phyloP scores from a whole-genome alignment of 2,113 vertebrate genomes.

The Hiodon tergisus region DNA sequence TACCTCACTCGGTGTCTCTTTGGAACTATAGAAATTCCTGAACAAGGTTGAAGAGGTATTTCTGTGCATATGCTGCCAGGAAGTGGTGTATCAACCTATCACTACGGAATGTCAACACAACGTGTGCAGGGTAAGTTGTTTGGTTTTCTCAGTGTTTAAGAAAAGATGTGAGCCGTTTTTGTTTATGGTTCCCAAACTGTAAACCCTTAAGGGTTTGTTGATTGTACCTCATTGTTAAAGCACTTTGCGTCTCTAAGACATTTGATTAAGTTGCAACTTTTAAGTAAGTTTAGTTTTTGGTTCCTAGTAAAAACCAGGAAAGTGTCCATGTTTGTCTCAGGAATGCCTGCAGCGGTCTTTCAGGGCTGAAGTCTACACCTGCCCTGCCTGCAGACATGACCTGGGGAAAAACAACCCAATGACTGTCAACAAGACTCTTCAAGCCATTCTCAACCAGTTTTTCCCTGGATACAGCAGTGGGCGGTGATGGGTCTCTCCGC shows the following conservation, averaged over 20 bases:
- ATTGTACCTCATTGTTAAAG: not conserved
- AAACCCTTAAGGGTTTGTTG: no score
- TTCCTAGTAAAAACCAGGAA: no score
- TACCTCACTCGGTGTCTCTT: not conserved
- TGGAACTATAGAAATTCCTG: slow-evolving; percentile 75
- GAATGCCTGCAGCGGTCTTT: slow-evolving; percentile 94
- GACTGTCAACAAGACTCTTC: slow-evolving; percentile 79
- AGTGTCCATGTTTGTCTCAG: slow-evolving; percentile 45
- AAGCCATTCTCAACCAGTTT: slow-evolving; percentile 81
- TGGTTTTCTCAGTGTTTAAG: not conserved
- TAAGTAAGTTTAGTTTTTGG: not conserved
- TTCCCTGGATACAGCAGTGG: slow-evolving; percentile 93
- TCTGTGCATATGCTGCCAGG: slow-evolving; percentile 94
- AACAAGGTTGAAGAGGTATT: slow-evolving; percentile 89
- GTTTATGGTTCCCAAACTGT: not conserved
- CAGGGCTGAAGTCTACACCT: slow-evolving; percentile 85
- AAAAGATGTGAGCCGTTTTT: not conserved
- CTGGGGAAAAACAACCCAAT: slow-evolving; percentile 79
- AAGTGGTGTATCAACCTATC: slow-evolving; percentile 83
- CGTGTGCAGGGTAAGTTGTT: slow-evolving; percentile 80
- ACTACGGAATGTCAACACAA: slow-evolving; percentile 95
- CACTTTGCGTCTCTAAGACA: no score
- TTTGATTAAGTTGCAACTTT: not conserved
- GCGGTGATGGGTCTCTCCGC: slow-evolving; percentile 66
- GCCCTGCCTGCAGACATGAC: slow-evolving; percentile 86